These are phyloP conservation scores for Pollenia angustigena DNA, from an alignment of 2,888 invertebrate species.

Conservation along the genomic window DNA sequence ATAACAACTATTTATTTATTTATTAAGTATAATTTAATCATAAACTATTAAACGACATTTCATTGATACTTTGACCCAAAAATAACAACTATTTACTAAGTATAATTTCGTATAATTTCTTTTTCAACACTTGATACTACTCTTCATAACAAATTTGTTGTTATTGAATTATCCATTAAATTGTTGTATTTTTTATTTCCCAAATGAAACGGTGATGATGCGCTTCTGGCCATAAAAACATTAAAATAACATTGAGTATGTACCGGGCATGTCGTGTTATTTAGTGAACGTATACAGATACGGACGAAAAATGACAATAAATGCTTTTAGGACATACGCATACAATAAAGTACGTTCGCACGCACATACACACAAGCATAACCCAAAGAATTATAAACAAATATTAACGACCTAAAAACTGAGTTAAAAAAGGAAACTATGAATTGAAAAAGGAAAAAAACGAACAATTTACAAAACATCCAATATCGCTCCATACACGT, in stretches of 20 bases:
- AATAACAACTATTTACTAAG: neutral
- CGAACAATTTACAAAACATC: conserved; percentile 49
- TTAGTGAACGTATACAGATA: conserved; percentile 51
- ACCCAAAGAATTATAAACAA: conserved; percentile 56
- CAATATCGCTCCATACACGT: conserved; percentile 16
- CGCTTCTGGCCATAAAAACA: conserved; percentile 50
- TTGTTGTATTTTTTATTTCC: conserved; percentile 9
- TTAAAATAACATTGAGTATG: conserved; percentile 49
- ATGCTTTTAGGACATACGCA: conserved; percentile 64
- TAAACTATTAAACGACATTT: no score
- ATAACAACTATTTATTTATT: neutral
- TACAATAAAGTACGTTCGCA: conserved; percentile 40
- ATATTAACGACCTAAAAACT: conserved; percentile 60
- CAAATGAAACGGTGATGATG: conserved; percentile 1
- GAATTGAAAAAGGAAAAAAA: conserved; percentile 5
- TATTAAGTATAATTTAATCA: neutral
- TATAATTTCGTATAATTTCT: neutral
- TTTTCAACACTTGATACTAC: neutral
- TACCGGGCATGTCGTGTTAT: conserved; percentile 26
- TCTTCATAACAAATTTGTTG: neutral
- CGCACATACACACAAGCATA: conserved; percentile 8
- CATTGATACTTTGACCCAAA: no score
- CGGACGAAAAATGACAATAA: conserved; percentile 62
- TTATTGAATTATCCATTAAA: conserved; percentile 33
- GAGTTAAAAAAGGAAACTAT: neutral